Base-by-base conservation (phyloP, 2,888 invertebrate species). In the Ochlodes sylvanus region DNA sequence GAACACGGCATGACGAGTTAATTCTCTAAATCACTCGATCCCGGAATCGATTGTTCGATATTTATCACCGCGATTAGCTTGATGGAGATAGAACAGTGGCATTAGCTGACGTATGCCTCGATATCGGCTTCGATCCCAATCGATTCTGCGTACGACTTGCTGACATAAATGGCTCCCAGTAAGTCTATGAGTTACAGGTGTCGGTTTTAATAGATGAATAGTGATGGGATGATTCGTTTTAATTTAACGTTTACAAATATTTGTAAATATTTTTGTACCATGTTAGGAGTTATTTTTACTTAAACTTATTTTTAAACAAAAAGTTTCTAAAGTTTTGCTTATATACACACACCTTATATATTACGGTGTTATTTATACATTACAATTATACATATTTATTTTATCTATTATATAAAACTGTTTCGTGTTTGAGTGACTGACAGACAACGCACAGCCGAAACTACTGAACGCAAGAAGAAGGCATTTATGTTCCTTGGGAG, bases 11-110 rank as follows among this genome's bases (percentile, higher is more conserved):
- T 78, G 79, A 79, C 76, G 75, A 71, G 75, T 75, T 80, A 80
- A 80, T 79, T 82, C 83, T 80, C 82, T 83, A 86, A 84, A 81
- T 79, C 79, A 77, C 76, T 77, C 79, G 80, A 77, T 79, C 75
- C 80, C 72, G 73, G 76, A 77, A 80, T 81, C 79, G 78, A 79
- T 82, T 77, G 77, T 71, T 76, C 74, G 72, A 80, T 88, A 87
- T 89, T 88, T 87, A 89, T 88, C 77, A 84, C 69, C 60, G 73
- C 86, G 85, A 87, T 89, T 86, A 87, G 79, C 69, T 76, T 84
- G 88, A 89, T 86, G 77, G 87, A 85, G 87, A 80, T 81, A 74
- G 82, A 87, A 84, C 85, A 83, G 80, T 79, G 77, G 83, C 76
- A 81, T 84, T 86, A 84, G 79, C 83, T 87, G 89, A 87, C 85